These are phyloP conservation scores for Puntigrus tetrazona DNA, from an alignment of 2,113 vertebrate species.

Conservation along the genomic window DNA sequence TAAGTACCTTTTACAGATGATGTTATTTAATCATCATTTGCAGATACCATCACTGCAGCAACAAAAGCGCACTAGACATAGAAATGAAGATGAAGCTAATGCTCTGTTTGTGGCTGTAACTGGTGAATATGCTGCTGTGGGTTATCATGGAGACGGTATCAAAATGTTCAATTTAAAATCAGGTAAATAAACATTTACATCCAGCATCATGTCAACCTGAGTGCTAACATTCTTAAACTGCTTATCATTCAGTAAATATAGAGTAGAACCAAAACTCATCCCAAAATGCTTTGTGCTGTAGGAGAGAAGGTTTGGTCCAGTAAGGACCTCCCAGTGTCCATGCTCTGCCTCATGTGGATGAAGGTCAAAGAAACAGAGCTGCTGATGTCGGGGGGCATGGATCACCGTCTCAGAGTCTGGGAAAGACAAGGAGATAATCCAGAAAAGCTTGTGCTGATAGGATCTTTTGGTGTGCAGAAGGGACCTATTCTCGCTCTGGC, in stretches of 20 bases:
- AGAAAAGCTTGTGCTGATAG: conserved; percentile 47
- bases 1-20: neutral
- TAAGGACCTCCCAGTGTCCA: conserved; percentile 57
- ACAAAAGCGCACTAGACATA: conserved; percentile 30
- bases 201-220: neutral
- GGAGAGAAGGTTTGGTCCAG: conserved; percentile 65
- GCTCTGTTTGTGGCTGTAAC: conserved; percentile 79
- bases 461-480: conserved; percentile 62
- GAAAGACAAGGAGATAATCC: conserved; percentile 26
- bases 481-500: conserved; percentile 74
- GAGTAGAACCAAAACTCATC: neutral
- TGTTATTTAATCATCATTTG: neutral
- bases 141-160: conserved; percentile 78
- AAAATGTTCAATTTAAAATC: conserved; percentile 73
- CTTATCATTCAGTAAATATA: neutral
- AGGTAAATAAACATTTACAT: conserved; percentile 68
- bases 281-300: conserved; percentile 48
- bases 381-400: conserved; percentile 74
- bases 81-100: conserved; percentile 53
- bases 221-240: no score
- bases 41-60: conserved; percentile 44
- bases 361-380: conserved; percentile 32
- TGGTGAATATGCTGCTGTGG: conserved; percentile 72
- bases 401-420: conserved; percentile 77
- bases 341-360: conserved; percentile 76